Conservation (phyloP, 2,113 vertebrate genomes). For the Odontophorus gujanensis region DNA sequence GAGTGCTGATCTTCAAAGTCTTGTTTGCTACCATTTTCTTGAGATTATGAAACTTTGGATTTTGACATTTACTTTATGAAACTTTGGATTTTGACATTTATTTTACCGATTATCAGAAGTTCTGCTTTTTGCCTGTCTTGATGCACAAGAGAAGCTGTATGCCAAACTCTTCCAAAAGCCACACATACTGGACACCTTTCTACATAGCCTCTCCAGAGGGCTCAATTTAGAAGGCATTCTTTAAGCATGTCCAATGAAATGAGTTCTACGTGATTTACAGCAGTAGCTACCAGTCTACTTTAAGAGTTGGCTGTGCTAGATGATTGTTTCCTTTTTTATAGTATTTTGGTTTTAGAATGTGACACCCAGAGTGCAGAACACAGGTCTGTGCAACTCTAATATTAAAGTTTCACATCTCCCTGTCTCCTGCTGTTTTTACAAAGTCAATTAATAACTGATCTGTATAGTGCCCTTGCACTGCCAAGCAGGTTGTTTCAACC, state of each 20-base stretch:
- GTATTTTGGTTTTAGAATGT: neutral
- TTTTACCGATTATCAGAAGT: neutral
- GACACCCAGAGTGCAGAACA: neutral
- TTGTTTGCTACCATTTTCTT: neutral
- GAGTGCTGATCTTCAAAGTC: neutral
- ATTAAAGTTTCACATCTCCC: neutral
- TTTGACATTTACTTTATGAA: neutral
- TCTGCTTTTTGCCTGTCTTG: neutral
- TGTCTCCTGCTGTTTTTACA: neutral
- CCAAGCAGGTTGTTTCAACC: neutral
- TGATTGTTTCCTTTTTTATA: neutral
- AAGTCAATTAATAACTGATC: neutral
- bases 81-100: neutral
- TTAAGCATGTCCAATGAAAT: neutral
- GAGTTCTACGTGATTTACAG: neutral
- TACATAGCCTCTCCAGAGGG: neutral
- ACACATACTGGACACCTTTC: neutral
- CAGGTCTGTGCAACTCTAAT: neutral
- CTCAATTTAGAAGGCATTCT: neutral
- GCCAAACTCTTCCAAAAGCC: neutral
- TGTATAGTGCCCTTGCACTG: neutral
- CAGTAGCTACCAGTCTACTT: neutral
- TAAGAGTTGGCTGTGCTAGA: neutral
- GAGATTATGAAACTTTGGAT: neutral
- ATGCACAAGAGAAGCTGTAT: neutral